Evolutionary conservation across 2,888 invertebrate genomes (phyloP).

Genomic region (Pammene aurita): DNA sequence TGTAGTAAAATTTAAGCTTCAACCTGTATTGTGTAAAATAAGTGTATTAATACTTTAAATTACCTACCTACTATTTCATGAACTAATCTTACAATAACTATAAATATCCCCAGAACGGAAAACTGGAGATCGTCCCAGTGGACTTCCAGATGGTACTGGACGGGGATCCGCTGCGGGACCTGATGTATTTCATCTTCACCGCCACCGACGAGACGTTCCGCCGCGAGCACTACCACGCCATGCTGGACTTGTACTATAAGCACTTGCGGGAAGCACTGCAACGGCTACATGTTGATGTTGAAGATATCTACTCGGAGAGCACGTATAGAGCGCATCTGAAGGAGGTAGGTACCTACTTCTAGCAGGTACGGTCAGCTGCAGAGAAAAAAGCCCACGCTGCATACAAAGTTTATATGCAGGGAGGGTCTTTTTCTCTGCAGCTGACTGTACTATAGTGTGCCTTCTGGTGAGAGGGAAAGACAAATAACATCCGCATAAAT

Average conservation of each 20-base stretch:
- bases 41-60: no score
- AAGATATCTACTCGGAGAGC: slow-evolving; percentile 3
- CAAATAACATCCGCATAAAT: no score
- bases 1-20: no score
- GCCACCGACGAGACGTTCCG: slow-evolving; percentile 12
- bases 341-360: background rate
- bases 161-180: slow-evolving; percentile 1
- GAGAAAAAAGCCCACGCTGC: no score
- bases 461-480: no score
- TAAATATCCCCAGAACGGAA: slow-evolving; percentile 45
- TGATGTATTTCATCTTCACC: slow-evolving; percentile 1
- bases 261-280: background rate
- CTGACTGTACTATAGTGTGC: no score
- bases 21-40: no score
- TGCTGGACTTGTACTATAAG: slow-evolving; percentile 9
- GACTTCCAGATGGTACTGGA: slow-evolving; percentile 8
- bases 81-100: background rate
- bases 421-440: no score
- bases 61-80: background rate
- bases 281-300: background rate
- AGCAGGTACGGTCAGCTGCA: background rate
- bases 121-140: slow-evolving; percentile 50
- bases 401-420: no score
- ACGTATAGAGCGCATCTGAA: slow-evolving; percentile 7
- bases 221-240: background rate